These are phyloP conservation scores for Megaceryle torquata DNA, from an alignment of 2,113 vertebrate species.

Conservation along the genomic window DNA sequence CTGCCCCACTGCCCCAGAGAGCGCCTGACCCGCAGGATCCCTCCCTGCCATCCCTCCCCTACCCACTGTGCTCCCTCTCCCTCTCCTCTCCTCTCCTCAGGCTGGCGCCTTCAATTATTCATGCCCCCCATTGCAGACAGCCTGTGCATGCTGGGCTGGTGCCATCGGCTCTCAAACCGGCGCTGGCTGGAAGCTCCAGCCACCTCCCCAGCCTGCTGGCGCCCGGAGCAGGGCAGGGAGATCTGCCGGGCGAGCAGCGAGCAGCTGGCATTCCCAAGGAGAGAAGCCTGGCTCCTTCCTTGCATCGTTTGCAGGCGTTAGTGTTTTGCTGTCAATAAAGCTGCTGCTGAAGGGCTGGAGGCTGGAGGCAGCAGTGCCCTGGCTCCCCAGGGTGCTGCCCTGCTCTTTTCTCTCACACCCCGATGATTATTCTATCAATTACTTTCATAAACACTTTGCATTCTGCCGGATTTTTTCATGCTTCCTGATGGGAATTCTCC, in stretches of 20 bases:
- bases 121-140: conserved; percentile 66
- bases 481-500: conserved; percentile 70
- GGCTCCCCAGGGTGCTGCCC: conserved; percentile 58
- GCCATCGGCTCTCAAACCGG: neutral
- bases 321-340: neutral
- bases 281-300: neutral
- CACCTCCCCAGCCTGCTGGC: neutral
- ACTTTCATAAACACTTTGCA: conserved; percentile 62
- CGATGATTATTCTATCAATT: conserved; percentile 75
- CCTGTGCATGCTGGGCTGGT: neutral
- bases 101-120: conserved; percentile 71
- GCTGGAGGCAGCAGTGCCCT: conserved; percentile 39
- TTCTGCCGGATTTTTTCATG: conserved; percentile 52
- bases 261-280: neutral
- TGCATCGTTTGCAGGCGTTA: neutral
- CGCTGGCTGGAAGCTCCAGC: neutral
- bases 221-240: neutral
- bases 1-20: neutral
- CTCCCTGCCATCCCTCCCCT: neutral
- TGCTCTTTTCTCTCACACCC: conserved; percentile 16
- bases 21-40: neutral
- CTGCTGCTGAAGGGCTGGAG: conserved; percentile 37
- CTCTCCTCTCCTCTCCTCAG: neutral
- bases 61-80: neutral
- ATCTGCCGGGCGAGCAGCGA: neutral